Evolutionary conservation across 2,113 vertebrate genomes (phyloP).

Genomic region (Epinephelus cyanopodus): DNA sequence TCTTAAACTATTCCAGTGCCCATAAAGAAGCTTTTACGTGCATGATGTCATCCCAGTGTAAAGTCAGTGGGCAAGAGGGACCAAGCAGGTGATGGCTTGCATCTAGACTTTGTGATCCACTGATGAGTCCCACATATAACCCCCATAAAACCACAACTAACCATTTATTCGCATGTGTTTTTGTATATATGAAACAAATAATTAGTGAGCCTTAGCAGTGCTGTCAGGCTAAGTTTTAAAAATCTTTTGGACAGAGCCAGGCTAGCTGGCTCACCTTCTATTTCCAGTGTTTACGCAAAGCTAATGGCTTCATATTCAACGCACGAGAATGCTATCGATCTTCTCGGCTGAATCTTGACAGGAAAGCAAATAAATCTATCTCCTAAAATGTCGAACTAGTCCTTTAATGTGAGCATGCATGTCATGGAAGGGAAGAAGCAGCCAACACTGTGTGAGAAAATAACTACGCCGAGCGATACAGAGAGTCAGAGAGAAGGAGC

Average conservation of each 20-base stretch:
- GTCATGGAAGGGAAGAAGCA: background rate
- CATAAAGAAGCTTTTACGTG: background rate
- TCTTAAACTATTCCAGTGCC: background rate
- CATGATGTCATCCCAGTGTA: background rate
- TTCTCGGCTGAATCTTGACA: background rate
- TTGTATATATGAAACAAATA: too few relatives aligned
- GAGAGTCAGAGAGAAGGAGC: background rate
- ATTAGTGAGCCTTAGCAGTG: background rate
- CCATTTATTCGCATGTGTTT: too few relatives aligned
- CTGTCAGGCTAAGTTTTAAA: background rate
- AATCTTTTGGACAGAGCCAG: background rate
- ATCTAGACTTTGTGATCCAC: background rate
- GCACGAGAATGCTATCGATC: too few relatives aligned
- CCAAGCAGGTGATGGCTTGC: background rate
- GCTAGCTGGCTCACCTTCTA: background rate
- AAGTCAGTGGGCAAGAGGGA: background rate
- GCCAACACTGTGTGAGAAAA: background rate
- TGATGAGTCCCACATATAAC: background rate
- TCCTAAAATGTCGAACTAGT: slow-evolving; percentile 7
- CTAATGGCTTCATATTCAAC: background rate
- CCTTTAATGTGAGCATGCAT: background rate
- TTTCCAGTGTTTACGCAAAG: background rate
- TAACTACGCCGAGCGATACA: background rate
- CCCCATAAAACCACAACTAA: background rate
- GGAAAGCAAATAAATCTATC: background rate